These are phyloP conservation scores for Phasianus colchicus DNA, from an alignment of 2,113 vertebrate species.

Conservation along the genomic window DNA sequence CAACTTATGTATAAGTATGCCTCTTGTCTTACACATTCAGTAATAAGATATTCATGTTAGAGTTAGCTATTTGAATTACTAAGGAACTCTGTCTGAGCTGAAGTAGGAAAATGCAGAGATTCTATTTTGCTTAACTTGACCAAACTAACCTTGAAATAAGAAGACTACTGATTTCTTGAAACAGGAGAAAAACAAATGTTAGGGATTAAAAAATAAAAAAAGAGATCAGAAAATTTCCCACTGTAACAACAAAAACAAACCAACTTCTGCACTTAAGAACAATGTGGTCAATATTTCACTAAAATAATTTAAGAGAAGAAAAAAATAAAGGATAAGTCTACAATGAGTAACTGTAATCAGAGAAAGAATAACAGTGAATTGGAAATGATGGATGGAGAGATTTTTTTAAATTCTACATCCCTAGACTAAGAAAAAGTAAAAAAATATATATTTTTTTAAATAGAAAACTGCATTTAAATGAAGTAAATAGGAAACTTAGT, in stretches of 20 bases:
- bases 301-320: background rate
- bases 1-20: accelerated
- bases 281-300: background rate
- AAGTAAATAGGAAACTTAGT: accelerated
- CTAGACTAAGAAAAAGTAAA: background rate
- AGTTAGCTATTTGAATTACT: background rate
- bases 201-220: background rate
- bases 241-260: background rate
- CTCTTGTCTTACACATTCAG: background rate
- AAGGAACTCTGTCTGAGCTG: background rate
- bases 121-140: background rate
- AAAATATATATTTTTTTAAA: no score
- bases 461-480: background rate
- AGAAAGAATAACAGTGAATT: background rate
- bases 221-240: background rate
- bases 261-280: background rate
- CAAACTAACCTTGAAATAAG: background rate
- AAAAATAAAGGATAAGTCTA: background rate
- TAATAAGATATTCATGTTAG: background rate
- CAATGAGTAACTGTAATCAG: background rate
- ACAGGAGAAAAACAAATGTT: background rate
- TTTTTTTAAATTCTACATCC: background rate
- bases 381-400: background rate
- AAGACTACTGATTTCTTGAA: background rate
- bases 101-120: background rate